Conservation (phyloP, 1,140 invertebrate species). For the Epicauta chinensis region DNA sequence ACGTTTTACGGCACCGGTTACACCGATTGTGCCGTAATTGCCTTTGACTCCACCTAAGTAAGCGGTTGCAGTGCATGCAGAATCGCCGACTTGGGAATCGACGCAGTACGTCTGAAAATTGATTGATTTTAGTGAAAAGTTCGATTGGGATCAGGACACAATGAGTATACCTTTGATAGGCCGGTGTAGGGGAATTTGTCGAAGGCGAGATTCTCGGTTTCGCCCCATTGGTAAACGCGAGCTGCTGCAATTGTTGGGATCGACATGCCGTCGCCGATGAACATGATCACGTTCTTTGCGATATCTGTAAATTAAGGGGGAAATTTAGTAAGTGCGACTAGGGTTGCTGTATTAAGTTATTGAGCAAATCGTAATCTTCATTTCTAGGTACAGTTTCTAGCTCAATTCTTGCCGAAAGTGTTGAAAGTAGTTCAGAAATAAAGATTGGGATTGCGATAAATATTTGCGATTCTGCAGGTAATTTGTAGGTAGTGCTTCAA, state of each 20-base stretch:
- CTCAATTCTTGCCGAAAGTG: no score
- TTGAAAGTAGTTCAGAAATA: no score
- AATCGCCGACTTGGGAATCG: slow-evolving; percentile 72
- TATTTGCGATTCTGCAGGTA: no score
- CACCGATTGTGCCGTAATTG: slow-evolving; percentile 71
- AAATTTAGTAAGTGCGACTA: no score
- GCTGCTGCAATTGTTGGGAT: slow-evolving; percentile 66
- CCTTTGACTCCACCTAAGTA: slow-evolving; percentile 78
- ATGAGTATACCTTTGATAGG: slow-evolving; percentile 61
- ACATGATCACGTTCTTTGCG: slow-evolving; percentile 70
- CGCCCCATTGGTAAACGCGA: slow-evolving; percentile 61
- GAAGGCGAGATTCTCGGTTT: slow-evolving; percentile 68
- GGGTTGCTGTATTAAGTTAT: no score
- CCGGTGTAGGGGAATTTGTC: slow-evolving; percentile 71
- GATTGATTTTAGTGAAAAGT: background rate
- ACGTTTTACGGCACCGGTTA: slow-evolving; percentile 58
- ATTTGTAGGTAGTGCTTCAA: no score
- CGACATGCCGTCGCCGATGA: slow-evolving; percentile 78
- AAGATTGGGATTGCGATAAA: no score
- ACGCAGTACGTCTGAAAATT: slow-evolving; percentile 71
- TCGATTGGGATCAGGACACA: background rate
- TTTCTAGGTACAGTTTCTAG: no score
- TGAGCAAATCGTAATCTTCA: no score
- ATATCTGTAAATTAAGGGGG: slow-evolving; percentile 31
- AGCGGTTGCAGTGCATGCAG: slow-evolving; percentile 62